Conservation (phyloP, 2,888 invertebrate genomes). For the Sphinx pinastri region DNA sequence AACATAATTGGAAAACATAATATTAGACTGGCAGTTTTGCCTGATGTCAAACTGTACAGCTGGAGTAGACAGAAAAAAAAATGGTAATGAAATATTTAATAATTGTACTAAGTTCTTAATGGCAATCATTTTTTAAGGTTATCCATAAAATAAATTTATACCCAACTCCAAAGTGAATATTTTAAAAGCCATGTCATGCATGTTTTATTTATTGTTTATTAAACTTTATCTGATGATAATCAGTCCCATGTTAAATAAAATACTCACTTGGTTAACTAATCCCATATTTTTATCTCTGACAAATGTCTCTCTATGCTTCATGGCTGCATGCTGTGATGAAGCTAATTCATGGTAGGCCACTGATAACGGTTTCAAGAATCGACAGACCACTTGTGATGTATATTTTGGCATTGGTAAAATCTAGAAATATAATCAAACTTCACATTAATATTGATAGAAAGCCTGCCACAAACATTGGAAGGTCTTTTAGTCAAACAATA, state of each 20-base stretch:
- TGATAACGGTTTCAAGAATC: conserved; percentile 93
- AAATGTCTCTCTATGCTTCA: conserved; percentile 93
- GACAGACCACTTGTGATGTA: conserved; percentile 93
- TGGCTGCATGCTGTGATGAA: conserved; percentile 90
- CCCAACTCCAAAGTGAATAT: no score
- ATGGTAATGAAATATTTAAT: no score
- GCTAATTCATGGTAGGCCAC: conserved; percentile 95
- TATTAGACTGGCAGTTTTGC: no score
- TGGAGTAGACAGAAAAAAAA: no score
- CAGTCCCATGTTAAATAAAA: not conserved
- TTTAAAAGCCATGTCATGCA: no score
- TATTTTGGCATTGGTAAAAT: conserved; percentile 92
- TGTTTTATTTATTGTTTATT: not conserved
- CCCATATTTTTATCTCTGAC: conserved; percentile 91
- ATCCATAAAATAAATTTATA: no score
- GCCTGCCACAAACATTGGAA: no score
- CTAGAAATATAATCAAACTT: conserved; percentile 53
- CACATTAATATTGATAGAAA: not conserved
- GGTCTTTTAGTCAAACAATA: no score
- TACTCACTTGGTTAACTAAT: conserved; percentile 87
- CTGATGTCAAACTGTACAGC: no score
- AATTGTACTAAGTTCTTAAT: no score
- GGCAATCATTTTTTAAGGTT: not conserved
- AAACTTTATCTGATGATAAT: no score
- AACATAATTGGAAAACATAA: no score